Percentiles rank a stretch among this genome's conserved stretches.
Conservation (phyloP, 2,113 vertebrate genomes). For the Rhea pennata region DNA sequence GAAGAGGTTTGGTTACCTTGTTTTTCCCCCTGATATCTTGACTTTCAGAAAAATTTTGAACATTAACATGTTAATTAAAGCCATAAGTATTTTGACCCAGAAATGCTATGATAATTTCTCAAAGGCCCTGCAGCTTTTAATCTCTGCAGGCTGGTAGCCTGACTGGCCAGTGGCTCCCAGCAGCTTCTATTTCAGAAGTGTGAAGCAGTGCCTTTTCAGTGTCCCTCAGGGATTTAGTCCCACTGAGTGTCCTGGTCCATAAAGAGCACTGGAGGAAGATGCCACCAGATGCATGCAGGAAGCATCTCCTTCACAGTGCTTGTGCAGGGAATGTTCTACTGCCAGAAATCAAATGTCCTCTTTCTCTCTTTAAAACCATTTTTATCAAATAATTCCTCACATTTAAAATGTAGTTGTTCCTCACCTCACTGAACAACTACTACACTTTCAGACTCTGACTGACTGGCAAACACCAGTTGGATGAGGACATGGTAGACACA, state of each 20-base stretch:
- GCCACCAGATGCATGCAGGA: fast-evolving
- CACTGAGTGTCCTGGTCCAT: not conserved
- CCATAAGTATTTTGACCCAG: not conserved
- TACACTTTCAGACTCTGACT: not conserved
- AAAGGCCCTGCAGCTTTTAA: not conserved
- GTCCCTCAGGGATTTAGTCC: not conserved
- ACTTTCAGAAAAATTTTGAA: not conserved
- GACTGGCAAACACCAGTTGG: not conserved
- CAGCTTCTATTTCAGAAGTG: not conserved
- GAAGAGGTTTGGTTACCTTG: too few relatives aligned
- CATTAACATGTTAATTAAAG: not conserved
- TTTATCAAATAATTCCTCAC: not conserved
- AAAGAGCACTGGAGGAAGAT: not conserved
- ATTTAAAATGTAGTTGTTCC: not conserved
- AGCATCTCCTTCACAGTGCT: not conserved
- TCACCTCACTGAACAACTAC: not conserved
- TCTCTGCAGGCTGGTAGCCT: not conserved
- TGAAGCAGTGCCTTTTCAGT: not conserved
- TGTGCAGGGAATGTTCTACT: fast-evolving
- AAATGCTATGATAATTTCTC: not conserved
- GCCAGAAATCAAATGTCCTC: not conserved
- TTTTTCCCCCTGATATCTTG: too few relatives aligned
- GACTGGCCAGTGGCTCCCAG: not conserved
- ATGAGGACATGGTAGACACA: not conserved
- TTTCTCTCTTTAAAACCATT: not conserved